Evolutionary conservation across 2,113 vertebrate genomes (phyloP).

Genomic region (Amphiprion ocellaris): DNA sequence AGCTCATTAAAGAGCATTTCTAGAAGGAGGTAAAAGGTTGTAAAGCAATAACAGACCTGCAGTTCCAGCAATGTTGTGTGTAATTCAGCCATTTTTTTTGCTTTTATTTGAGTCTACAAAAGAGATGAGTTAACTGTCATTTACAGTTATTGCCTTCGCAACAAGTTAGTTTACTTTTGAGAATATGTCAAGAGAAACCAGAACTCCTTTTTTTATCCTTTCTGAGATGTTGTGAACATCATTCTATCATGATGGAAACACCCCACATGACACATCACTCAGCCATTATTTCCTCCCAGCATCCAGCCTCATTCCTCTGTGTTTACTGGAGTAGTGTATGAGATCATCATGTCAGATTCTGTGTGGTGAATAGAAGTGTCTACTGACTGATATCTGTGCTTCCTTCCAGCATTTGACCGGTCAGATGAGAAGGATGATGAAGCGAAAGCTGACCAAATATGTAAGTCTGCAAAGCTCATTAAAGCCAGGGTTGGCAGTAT

Average conservation of each 20-base stretch:
- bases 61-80: no score
- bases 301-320: not conserved
- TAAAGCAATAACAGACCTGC: not conserved
- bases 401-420: conserved; percentile 81
- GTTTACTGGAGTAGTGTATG: not conserved
- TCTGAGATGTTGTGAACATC: no score
- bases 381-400: conserved; percentile 27
- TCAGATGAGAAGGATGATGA: conserved; percentile 31
- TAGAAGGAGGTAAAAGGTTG: not conserved
- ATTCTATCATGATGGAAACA: not conserved
- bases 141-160: no score
- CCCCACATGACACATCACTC: no score
- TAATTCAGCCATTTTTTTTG: no score
- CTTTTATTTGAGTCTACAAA: no score
- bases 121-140: no score
- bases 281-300: not conserved
- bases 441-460: not conserved
- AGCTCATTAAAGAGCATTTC: not conserved
- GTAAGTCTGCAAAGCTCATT: conserved; percentile 41
- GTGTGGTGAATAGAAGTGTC: not conserved
- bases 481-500: no score
- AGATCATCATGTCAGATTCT: not conserved
- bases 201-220: no score
- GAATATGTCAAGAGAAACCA: no score
- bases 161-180: no score